phyloP scores from a whole-genome alignment of 2,888 invertebrate genomes.

The Caenorhabditis sinica region DNA sequence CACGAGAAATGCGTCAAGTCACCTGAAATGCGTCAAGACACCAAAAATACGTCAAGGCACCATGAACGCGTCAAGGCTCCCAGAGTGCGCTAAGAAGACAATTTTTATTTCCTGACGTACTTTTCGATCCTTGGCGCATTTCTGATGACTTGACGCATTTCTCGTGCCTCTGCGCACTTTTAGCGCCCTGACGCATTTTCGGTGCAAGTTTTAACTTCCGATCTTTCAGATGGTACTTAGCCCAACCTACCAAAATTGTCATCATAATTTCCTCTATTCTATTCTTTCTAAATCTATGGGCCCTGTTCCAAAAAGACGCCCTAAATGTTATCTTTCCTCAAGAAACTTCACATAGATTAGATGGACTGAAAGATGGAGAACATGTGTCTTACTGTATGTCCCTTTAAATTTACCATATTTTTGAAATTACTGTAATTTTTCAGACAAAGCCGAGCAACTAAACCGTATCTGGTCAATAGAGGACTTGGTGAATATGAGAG shows the following conservation, averaged over 20 bases:
- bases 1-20: slow-evolving; percentile 21
- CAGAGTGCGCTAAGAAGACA: too few relatives aligned
- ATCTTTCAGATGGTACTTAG: neutral
- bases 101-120: too few relatives aligned
- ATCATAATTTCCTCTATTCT: neutral
- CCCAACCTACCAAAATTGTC: neutral
- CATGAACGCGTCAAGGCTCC: neutral
- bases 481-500: too few relatives aligned
- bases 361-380: neutral
- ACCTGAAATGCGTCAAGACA: slow-evolving; percentile 19
- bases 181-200: neutral
- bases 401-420: neutral
- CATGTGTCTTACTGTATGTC: neutral
- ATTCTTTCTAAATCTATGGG: neutral
- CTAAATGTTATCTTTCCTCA: neutral
- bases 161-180: neutral
- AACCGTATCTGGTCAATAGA: neutral
- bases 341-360: neutral
- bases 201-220: neutral
- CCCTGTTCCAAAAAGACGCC: neutral
- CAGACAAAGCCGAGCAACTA: neutral
- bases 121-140: neutral
- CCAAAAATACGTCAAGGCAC: slow-evolving; percentile 19
- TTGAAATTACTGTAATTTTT: neutral
- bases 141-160: neutral